Conservation (phyloP, 2,888 invertebrate species). For the Mythimna lalbum region DNA sequence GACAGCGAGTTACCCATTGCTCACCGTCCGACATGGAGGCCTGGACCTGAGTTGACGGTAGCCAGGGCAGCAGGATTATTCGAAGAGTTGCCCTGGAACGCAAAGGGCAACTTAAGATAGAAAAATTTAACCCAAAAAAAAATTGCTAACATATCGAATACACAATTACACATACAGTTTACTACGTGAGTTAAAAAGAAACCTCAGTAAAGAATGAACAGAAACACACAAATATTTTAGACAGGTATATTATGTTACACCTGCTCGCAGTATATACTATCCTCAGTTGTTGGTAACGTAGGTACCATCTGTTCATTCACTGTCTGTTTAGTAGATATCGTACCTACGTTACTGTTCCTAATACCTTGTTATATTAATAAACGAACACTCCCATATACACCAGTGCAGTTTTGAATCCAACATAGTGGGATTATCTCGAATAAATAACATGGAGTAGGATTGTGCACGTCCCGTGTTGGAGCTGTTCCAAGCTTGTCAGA, state of each 20-base stretch:
- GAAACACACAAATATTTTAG: background rate
- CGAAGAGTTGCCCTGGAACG: no score
- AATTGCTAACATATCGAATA: no score
- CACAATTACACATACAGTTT: no score
- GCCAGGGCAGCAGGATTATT: no score
- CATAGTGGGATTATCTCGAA: conserved; percentile 46
- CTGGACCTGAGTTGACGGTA: no score
- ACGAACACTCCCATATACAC: conserved; percentile 34
- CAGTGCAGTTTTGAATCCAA: conserved; percentile 42
- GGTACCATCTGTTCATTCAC: conserved; percentile 27
- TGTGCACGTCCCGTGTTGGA: conserved; percentile 56
- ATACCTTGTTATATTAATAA: conserved; percentile 50
- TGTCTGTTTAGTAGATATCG: background rate
- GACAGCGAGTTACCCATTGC: no score
- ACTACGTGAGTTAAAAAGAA: background rate
- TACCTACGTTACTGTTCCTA: background rate
- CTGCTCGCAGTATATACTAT: background rate
- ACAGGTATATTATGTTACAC: background rate
- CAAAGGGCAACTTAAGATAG: no score
- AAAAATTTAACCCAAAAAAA: no score
- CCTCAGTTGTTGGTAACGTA: background rate
- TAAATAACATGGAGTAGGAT: conserved; percentile 53
- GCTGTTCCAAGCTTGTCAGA: conserved; percentile 57
- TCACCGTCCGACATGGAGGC: no score
- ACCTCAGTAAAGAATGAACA: background rate